Conservation (phyloP, 1,140 invertebrate species). For the Macrobrachium rosenbergii region DNA sequence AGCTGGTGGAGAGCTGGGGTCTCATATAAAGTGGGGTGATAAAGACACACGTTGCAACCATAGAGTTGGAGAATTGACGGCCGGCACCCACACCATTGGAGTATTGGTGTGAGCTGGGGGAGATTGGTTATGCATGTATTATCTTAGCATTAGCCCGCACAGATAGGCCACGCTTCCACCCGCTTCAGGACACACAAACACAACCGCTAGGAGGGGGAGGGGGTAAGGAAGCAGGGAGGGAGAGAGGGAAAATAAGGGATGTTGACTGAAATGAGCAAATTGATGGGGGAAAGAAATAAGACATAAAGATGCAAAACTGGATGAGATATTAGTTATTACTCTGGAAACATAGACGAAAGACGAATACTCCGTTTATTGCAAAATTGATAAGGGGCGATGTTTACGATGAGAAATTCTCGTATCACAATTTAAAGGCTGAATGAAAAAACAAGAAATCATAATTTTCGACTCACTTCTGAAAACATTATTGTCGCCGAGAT, state of each 20-base stretch:
- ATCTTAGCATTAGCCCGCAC: slow-evolving; percentile 48
- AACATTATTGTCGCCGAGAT: too few relatives aligned
- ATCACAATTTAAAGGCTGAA: too few relatives aligned
- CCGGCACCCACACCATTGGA: slow-evolving; percentile 41
- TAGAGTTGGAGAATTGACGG: slow-evolving; percentile 32
- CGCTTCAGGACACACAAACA: slow-evolving; percentile 13
- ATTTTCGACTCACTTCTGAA: too few relatives aligned
- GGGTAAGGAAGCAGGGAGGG: not conserved
- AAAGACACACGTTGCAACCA: slow-evolving; percentile 55
- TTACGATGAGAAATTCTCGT: too few relatives aligned
- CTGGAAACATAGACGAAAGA: too few relatives aligned
- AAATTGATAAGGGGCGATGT: too few relatives aligned
- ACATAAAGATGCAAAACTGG: not conserved
- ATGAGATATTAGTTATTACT: too few relatives aligned
- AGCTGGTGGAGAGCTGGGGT: too few relatives aligned
- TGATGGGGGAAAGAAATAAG: not conserved
- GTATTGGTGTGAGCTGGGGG: slow-evolving; percentile 36
- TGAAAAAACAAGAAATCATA: too few relatives aligned
- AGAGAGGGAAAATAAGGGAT: not conserved
- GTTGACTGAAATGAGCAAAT: not conserved
- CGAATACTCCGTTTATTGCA: too few relatives aligned
- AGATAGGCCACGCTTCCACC: slow-evolving; percentile 33
- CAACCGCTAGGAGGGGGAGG: not conserved
- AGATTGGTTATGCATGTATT: slow-evolving; percentile 63
- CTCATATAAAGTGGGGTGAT: too few relatives aligned